Conservation (phyloP, 2,888 invertebrate genomes). For the Galeopsomyia nigrocyanea region DNA sequence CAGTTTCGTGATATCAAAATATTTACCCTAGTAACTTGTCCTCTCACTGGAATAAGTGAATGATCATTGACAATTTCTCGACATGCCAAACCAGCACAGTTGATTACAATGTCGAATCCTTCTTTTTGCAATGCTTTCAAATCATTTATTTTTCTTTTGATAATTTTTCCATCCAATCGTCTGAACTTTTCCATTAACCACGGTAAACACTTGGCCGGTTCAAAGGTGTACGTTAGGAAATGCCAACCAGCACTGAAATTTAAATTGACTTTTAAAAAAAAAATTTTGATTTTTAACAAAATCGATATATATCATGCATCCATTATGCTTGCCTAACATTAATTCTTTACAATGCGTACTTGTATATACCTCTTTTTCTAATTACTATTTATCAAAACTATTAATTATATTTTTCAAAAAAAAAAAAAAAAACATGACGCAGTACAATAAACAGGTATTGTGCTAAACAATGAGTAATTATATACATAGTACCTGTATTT, state of each 20-base stretch:
- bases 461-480: constrained; percentile 8
- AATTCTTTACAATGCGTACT: neutral
- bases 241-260: constrained; percentile 73
- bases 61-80: constrained; percentile 75
- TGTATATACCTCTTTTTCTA: neutral
- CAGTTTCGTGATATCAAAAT: constrained; percentile 1
- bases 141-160: constrained; percentile 70
- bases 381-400: neutral
- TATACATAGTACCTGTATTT: constrained; percentile 65
- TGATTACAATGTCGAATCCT: constrained; percentile 79
- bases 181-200: constrained; percentile 76
- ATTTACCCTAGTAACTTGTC: constrained; percentile 78
- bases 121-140: constrained; percentile 70
- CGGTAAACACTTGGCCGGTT: constrained; percentile 77
- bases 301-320: too few species aligned
- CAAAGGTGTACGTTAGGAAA: constrained; percentile 78
- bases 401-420: neutral
- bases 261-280: neutral
- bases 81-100: constrained; percentile 83
- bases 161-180: constrained; percentile 73
- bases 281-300: constrained; percentile 7
- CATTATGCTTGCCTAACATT: too few species aligned
- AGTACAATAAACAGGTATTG: constrained; percentile 15
- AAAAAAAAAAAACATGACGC: neutral
- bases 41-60: constrained; percentile 77